Evolutionary conservation across 1,140 invertebrate species (phyloP).

Genomic region (Triops longicaudatus): DNA sequence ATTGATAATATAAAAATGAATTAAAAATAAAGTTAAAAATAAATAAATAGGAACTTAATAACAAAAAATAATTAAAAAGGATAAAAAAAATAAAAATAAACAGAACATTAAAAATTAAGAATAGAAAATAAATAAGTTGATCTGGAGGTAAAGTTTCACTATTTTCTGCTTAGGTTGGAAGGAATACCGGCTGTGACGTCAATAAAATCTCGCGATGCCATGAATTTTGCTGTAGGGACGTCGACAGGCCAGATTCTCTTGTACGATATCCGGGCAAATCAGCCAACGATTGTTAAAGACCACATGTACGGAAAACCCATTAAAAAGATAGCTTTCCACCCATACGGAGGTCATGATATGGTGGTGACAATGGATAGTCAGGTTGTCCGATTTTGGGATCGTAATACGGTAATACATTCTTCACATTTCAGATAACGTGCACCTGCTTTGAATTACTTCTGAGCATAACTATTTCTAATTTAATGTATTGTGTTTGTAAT

Average conservation of each 20-base stretch:
- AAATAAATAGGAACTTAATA: no score
- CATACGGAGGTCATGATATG: slow-evolving; percentile 54
- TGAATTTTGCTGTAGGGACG: slow-evolving; percentile 85
- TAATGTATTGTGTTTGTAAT: slow-evolving; percentile 37
- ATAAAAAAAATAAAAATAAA: no score
- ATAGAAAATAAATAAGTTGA: no score
- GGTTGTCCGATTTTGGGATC: slow-evolving; percentile 92
- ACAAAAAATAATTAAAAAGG: no score
- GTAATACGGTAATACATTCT: slow-evolving; percentile 59
- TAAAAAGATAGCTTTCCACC: slow-evolving; percentile 77
- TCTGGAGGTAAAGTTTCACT: no score
- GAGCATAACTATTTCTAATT: slow-evolving; percentile 24
- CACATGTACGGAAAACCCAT: slow-evolving; percentile 91
- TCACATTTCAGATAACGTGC: neutral
- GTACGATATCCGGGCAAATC: slow-evolving; percentile 88
- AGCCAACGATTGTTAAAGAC: slow-evolving; percentile 84
- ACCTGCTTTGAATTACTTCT: neutral
- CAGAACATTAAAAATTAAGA: no score
- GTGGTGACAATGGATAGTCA: slow-evolving; percentile 87
- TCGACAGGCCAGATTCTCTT: slow-evolving; percentile 85
- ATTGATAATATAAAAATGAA: no score
- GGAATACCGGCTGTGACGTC: slow-evolving; percentile 68
- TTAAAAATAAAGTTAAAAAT: neutral
- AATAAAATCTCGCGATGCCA: slow-evolving; percentile 67
- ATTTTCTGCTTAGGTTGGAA: slow-evolving; percentile 45